Percentiles rank a stretch among this genome's conserved stretches.
phyloP scores from a whole-genome alignment of 1,140 invertebrate genomes.

The Scaptomyza pallida region DNA sequence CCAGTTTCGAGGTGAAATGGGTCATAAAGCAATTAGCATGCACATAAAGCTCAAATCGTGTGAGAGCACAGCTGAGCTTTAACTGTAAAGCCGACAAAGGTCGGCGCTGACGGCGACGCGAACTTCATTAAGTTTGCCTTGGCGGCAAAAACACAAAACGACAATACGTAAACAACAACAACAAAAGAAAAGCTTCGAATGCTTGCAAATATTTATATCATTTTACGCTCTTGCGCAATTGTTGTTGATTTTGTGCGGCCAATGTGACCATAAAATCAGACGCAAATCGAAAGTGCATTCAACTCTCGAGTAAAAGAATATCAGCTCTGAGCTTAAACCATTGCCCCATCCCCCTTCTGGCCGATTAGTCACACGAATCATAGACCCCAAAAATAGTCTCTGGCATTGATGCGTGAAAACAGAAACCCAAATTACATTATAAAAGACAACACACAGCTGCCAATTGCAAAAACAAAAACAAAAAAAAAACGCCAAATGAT shows the following conservation, averaged over 20 bases:
- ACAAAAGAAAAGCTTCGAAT: slow-evolving; percentile 28
- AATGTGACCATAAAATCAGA: slow-evolving; percentile 59
- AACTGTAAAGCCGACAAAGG: slow-evolving; percentile 71
- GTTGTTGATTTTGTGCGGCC: slow-evolving; percentile 62
- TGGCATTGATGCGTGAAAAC: slow-evolving; percentile 72
- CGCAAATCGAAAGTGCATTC: slow-evolving; percentile 70
- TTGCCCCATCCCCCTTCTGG: neutral
- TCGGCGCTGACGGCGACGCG: slow-evolving; percentile 11
- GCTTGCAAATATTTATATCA: slow-evolving; percentile 72
- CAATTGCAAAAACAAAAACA: too few species aligned
- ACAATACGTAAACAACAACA: slow-evolving; percentile 28
- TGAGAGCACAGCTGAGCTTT: slow-evolving; percentile 48
- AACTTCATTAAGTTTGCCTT: slow-evolving; percentile 34
- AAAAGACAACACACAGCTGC: slow-evolving; percentile 57
- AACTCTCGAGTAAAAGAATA: slow-evolving; percentile 41
- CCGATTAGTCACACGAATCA: slow-evolving; percentile 48
- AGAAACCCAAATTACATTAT: slow-evolving; percentile 68
- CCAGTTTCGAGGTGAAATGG: slow-evolving; percentile 68
- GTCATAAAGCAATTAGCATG: slow-evolving; percentile 77
- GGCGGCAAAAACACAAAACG: slow-evolving; percentile 9
- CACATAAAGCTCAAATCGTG: slow-evolving; percentile 64
- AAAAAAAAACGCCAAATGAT: too few species aligned
- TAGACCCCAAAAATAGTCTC: slow-evolving; percentile 60
- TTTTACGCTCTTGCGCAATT: slow-evolving; percentile 55
- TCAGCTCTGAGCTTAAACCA: slow-evolving; percentile 4